A percentile compares a stretch with the other conserved stretches of the same genome.
These are phyloP conservation scores for Ceyx melanurus DNA, from an alignment of 2,113 vertebrate genomes.

Conservation along the genomic window DNA sequence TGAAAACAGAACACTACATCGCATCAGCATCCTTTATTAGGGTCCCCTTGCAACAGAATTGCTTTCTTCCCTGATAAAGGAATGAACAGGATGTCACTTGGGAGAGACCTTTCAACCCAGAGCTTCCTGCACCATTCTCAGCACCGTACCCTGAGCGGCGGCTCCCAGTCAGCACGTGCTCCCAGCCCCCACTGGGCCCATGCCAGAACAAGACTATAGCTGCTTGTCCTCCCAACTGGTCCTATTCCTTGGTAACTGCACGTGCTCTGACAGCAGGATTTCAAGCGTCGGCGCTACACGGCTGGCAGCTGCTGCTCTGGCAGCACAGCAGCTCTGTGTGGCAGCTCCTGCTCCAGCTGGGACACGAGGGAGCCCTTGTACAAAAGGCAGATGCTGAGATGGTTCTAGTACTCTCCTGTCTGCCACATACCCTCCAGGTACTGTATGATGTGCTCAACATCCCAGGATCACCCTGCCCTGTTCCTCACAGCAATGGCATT, in stretches of 20 bases:
- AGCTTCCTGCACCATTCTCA: constrained; percentile 45
- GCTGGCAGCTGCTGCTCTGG: constrained; percentile 43
- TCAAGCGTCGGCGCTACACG: not conserved
- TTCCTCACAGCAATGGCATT: not conserved
- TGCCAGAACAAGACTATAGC: constrained; percentile 43
- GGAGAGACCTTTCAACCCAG: constrained; percentile 34
- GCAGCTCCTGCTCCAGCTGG: constrained; percentile 12
- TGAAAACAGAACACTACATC: not conserved
- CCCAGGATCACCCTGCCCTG: not conserved
- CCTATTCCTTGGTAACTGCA: constrained; percentile 56
- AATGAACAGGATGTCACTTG: constrained; percentile 34
- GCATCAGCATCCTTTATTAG: not conserved
- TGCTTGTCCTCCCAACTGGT: constrained; percentile 43
- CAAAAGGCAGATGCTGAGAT: not conserved
- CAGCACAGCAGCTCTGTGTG: not conserved
- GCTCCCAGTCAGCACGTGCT: not conserved
- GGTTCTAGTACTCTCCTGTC: not conserved
- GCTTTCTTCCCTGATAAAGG: constrained; percentile 26
- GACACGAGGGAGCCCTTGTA: not conserved
- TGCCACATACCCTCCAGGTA: not conserved
- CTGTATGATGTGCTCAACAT: not conserved
- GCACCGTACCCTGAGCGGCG: not conserved
- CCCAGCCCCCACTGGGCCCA: constrained; percentile 29
- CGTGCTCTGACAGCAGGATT: constrained; percentile 19
- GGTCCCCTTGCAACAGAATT: not conserved